These are phyloP conservation scores for Neopelma chrysocephalum DNA, from an alignment of 2,797 vertebrate genomes.

Conservation along the genomic window DNA sequence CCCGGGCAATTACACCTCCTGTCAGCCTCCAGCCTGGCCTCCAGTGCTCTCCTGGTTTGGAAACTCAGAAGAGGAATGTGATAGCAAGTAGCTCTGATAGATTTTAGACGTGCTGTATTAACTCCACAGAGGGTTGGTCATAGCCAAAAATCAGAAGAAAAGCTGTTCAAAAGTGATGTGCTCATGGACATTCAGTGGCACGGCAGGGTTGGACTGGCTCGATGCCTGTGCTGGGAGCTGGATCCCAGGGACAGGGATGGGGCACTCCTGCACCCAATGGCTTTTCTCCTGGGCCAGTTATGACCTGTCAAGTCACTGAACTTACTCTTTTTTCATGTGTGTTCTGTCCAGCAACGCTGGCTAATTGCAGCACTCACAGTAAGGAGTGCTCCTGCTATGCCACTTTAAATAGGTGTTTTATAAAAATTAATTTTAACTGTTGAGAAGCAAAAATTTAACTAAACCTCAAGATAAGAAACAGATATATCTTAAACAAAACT, in stretches of 20 bases:
- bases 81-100: neutral
- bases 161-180: neutral
- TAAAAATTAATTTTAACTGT: neutral
- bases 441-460: neutral
- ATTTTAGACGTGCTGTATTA: neutral
- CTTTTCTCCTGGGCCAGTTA: neutral
- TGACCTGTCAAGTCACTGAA: neutral
- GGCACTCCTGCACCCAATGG: neutral
- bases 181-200: no score
- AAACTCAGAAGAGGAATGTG: neutral
- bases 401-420: neutral
- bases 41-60: neutral
- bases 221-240: neutral
- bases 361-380: neutral
- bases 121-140: neutral
- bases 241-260: neutral
- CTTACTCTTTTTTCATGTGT: neutral
- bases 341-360: fast-evolving
- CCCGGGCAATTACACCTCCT: neutral
- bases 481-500: neutral
- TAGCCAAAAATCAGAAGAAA: no score
- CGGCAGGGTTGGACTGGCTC: neutral
- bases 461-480: neutral
- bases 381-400: neutral
- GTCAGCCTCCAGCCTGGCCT: neutral